Conservation (phyloP, 1,140 invertebrate genomes). For the Pseudomyrmex flavicornis region DNA sequence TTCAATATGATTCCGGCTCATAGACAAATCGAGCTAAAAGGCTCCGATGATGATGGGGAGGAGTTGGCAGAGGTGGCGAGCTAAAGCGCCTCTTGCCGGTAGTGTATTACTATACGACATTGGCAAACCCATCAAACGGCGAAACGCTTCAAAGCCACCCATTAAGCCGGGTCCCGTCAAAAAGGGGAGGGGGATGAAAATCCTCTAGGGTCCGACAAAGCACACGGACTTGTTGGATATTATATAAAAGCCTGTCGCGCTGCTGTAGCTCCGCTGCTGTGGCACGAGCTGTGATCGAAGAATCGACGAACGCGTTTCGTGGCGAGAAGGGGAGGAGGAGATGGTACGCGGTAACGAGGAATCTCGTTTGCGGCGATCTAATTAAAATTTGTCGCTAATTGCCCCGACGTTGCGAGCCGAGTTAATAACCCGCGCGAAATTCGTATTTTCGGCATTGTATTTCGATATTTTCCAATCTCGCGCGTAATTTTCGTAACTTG, state of each 20-base stretch:
- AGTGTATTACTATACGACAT: conserved; percentile 74
- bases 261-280: background rate
- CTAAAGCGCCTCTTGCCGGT: conserved; percentile 63
- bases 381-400: conserved; percentile 69
- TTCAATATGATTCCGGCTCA: conserved; percentile 21
- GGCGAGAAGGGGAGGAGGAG: background rate
- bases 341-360: conserved; percentile 58
- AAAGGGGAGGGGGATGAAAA: conserved; percentile 38
- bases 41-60: background rate
- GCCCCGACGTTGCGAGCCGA: conserved; percentile 40
- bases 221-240: conserved; percentile 56
- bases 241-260: conserved; percentile 62
- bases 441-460: conserved; percentile 55
- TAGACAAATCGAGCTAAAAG: conserved; percentile 33
- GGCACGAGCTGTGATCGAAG: conserved; percentile 47
- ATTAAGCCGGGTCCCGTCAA: conserved; percentile 67
- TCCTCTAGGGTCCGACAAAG: conserved; percentile 66
- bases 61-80: conserved; percentile 52
- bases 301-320: conserved; percentile 53
- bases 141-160: conserved; percentile 76
- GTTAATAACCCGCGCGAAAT: conserved; percentile 26
- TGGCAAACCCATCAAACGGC: conserved; percentile 78
- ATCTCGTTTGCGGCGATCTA: conserved; percentile 64
- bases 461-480: background rate
- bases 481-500: no score